These are phyloP conservation scores for Oreotrochilus melanogaster DNA, from an alignment of 2,113 vertebrate species.

Conservation along the genomic window DNA sequence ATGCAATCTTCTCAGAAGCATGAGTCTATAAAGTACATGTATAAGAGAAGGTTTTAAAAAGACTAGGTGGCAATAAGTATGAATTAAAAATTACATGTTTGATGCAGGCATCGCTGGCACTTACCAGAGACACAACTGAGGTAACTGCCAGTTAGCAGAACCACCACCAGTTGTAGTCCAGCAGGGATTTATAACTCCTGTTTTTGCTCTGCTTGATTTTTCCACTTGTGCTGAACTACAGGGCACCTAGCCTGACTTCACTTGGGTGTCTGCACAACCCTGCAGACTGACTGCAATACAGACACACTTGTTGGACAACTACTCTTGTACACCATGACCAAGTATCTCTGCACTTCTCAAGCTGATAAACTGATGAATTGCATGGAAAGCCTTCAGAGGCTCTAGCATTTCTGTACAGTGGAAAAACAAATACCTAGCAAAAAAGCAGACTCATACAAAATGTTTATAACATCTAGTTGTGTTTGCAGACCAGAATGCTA, in stretches of 20 bases:
- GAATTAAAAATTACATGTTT: accelerated
- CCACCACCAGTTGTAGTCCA: neutral
- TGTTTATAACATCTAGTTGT: neutral
- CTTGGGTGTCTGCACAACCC: neutral
- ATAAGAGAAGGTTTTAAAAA: neutral
- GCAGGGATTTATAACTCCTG: neutral
- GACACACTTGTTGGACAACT: neutral
- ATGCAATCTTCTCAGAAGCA: neutral
- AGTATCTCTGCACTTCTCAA: neutral
- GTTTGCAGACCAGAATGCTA: neutral
- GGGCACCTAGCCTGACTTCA: neutral
- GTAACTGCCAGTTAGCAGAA: neutral
- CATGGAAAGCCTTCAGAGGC: neutral
- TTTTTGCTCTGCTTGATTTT: neutral
- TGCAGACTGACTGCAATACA: neutral
- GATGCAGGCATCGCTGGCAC: neutral
- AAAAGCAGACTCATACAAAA: neutral
- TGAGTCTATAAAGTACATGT: neutral
- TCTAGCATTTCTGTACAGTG: neutral
- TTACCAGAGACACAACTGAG: neutral
- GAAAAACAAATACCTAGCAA: neutral
- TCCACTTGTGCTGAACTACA: neutral
- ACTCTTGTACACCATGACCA: neutral
- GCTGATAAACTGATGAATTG: neutral
- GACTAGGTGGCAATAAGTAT: neutral